Evolutionary conservation across 2,797 vertebrate species (phyloP).

Genomic region (Acestrorhynchus altus): DNA sequence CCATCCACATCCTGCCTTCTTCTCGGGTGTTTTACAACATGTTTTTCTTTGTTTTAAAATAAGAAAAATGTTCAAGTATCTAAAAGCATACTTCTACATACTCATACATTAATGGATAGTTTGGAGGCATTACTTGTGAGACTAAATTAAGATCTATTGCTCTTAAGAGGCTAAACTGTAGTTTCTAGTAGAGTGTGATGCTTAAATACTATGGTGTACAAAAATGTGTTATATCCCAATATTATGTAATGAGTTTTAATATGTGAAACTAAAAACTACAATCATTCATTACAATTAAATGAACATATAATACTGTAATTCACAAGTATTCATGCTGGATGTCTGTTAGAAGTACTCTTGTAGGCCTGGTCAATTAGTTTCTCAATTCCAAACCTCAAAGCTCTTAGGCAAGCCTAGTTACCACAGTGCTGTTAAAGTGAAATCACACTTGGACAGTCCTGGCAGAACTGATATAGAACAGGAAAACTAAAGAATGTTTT

Average conservation of each 20-base stretch:
- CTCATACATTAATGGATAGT: no score
- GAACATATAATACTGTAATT: constrained; percentile 12
- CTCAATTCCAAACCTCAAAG: constrained; percentile 37
- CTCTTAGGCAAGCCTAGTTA: constrained; percentile 16
- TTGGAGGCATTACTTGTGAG: neutral
- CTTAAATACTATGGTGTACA: no score
- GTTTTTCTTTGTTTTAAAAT: no score
- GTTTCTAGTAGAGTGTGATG: no score
- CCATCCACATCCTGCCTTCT: neutral
- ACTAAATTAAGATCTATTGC: neutral
- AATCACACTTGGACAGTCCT: neutral
- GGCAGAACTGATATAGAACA: neutral
- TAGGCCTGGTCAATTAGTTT: constrained; percentile 26
- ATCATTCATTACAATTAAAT: neutral
- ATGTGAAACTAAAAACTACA: neutral
- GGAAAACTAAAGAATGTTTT: neutral
- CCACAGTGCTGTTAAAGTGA: constrained; percentile 28
- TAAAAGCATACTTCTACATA: no score
- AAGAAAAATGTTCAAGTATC: no score
- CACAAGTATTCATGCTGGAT: neutral
- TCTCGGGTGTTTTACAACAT: neutral
- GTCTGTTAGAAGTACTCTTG: neutral
- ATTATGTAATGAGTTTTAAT: neutral
- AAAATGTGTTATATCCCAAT: neutral
- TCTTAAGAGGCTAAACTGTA: neutral